phyloP scores from a whole-genome alignment of 2,797 vertebrate genomes.

The Tapera naevia region DNA sequence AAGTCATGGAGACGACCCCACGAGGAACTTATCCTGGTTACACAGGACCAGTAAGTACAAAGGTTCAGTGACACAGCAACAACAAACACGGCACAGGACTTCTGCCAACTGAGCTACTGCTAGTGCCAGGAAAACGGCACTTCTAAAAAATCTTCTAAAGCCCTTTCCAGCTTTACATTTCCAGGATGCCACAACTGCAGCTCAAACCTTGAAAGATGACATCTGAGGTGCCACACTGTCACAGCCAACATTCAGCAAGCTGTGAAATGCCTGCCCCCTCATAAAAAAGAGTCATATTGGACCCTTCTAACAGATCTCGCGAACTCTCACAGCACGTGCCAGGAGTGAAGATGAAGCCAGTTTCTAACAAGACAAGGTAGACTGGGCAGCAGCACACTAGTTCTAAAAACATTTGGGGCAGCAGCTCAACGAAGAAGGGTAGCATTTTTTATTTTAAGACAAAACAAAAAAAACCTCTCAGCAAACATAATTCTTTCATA shows the following conservation, averaged over 20 bases:
- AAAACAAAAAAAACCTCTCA: background rate
- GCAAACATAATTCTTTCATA: background rate
- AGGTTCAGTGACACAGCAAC: background rate
- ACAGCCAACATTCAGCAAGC: background rate
- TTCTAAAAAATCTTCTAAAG: background rate
- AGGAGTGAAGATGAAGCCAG: background rate
- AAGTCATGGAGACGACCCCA: background rate
- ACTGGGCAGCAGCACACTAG: accelerated
- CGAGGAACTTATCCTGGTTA: background rate
- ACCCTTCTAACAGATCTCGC: background rate
- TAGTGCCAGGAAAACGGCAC: background rate
- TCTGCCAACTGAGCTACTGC: background rate
- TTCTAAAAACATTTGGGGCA: background rate
- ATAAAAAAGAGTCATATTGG: background rate
- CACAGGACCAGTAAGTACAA: background rate
- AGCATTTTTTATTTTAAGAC: background rate
- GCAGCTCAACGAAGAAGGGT: background rate
- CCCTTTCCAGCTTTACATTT: background rate
- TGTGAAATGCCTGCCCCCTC: background rate
- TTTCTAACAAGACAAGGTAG: background rate
- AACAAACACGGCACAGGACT: background rate
- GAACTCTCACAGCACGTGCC: background rate
- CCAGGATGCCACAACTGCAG: background rate
- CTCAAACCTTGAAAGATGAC: background rate
- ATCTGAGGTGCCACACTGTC: background rate